phyloP scores from a whole-genome alignment of 2,113 vertebrate genomes.

The Lophochroa leadbeateri region DNA sequence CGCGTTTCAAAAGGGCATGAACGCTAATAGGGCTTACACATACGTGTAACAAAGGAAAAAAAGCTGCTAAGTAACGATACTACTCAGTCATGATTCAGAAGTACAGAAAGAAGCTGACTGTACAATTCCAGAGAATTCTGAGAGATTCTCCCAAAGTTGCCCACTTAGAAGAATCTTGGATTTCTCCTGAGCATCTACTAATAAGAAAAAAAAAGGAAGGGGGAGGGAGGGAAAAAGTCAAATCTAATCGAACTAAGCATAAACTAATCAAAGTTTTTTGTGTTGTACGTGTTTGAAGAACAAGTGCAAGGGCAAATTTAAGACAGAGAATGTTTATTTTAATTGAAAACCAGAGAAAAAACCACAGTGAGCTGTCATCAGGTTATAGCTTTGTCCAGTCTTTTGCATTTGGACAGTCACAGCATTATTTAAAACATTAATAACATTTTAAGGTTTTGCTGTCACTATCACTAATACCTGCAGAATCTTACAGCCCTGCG shows the following conservation, averaged over 20 bases:
- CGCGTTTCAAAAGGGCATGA: constrained; percentile 38
- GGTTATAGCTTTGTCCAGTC: background rate
- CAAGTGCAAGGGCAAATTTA: background rate
- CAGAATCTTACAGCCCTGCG: background rate
- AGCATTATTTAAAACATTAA: background rate
- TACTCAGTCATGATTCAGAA: background rate
- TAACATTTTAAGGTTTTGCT: background rate
- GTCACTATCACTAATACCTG: background rate
- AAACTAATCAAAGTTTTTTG: background rate
- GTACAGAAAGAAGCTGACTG: background rate
- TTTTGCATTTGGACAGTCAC: background rate
- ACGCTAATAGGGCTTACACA: constrained; percentile 7
- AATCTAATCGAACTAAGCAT: background rate
- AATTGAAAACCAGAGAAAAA: background rate
- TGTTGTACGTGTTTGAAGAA: background rate
- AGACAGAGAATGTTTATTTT: background rate
- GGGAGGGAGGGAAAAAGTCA: background rate
- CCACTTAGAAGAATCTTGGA: background rate
- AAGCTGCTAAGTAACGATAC: constrained; percentile 2
- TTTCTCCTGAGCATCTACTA: background rate
- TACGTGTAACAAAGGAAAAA: background rate
- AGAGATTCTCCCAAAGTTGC: background rate
- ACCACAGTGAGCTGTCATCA: background rate
- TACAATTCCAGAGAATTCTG: background rate
- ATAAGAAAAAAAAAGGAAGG: background rate